A percentile compares a stretch with the other conserved stretches of the same genome.
phyloP scores from a whole-genome alignment of 2,113 vertebrate species.

The Catharus fuscescens region DNA sequence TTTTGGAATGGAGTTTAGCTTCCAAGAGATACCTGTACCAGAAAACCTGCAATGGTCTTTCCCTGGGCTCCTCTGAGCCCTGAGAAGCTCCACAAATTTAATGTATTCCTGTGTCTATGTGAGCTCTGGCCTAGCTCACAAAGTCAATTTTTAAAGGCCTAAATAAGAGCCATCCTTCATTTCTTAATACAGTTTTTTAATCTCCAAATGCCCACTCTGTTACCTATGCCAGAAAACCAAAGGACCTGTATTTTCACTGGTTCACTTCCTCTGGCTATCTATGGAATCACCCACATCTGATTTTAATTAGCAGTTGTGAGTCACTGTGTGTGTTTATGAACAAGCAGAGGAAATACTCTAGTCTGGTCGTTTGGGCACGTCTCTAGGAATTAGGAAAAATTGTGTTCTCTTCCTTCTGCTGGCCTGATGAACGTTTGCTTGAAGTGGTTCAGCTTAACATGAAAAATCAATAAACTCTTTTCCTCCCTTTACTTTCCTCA shows the following conservation, averaged over 20 bases:
- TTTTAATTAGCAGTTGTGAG: not conserved
- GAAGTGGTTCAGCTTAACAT: not conserved
- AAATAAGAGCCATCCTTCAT: not conserved
- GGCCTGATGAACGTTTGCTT: not conserved
- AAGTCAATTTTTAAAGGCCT: not conserved
- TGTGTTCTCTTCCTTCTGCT: not conserved
- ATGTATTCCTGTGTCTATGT: not conserved
- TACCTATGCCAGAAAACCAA: not conserved
- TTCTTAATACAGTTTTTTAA: not conserved
- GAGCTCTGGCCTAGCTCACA: not conserved
- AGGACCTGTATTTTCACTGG: not conserved
- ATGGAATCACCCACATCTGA: not conserved
- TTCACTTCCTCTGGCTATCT: not conserved
- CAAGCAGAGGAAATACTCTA: not conserved
- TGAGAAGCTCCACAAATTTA: not conserved
- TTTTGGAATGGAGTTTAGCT: not conserved
- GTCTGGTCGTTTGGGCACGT: not conserved
- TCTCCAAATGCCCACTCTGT: not conserved
- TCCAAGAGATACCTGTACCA: not conserved
- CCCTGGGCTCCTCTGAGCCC: not conserved
- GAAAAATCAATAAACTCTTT: not conserved
- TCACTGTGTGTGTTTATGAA: slow-evolving; percentile 4
- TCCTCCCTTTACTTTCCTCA: not conserved
- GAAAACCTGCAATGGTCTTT: not conserved
- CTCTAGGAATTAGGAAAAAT: not conserved